Percentiles rank a stretch among this genome's conserved stretches.
These are phyloP conservation scores for Chrysomallon squamiferum DNA, from an alignment of 1,140 invertebrate genomes.

Conservation along the genomic window DNA sequence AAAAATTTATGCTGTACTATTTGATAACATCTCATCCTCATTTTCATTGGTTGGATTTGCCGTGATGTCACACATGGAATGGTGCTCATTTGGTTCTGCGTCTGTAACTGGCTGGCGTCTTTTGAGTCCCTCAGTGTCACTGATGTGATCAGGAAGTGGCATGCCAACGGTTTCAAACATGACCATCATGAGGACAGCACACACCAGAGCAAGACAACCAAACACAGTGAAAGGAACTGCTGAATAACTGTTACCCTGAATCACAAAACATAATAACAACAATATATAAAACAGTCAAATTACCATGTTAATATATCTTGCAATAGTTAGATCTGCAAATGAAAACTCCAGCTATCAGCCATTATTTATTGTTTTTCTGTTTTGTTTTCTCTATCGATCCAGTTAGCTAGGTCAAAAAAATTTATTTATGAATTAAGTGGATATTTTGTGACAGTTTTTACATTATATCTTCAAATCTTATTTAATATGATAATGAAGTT, in stretches of 20 bases:
- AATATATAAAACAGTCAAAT: background rate
- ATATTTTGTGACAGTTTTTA: no score
- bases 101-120: background rate
- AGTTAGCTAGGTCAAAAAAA: no score
- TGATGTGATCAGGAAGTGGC: constrained; percentile 29
- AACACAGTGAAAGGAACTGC: constrained; percentile 37
- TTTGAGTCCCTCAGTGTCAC: background rate
- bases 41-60: background rate
- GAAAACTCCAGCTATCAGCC: no score
- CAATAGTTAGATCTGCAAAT: background rate
- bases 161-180: constrained; percentile 28
- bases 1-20: no score
- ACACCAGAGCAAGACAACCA: constrained; percentile 29
- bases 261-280: background rate
- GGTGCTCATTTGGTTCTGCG: background rate
- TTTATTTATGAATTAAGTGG: no score
- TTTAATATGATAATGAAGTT: no score
- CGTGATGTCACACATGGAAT: background rate
- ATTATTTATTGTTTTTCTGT: no score
- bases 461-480: no score
- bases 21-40: background rate
- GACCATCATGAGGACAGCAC: constrained; percentile 28
- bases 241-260: constrained; percentile 21
- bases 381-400: no score
- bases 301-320: background rate